Evolutionary conservation across 2,113 vertebrate genomes (phyloP), one percentile per base, ranked within the genome.

Genomic region (Nansenia antarctica): DNA sequence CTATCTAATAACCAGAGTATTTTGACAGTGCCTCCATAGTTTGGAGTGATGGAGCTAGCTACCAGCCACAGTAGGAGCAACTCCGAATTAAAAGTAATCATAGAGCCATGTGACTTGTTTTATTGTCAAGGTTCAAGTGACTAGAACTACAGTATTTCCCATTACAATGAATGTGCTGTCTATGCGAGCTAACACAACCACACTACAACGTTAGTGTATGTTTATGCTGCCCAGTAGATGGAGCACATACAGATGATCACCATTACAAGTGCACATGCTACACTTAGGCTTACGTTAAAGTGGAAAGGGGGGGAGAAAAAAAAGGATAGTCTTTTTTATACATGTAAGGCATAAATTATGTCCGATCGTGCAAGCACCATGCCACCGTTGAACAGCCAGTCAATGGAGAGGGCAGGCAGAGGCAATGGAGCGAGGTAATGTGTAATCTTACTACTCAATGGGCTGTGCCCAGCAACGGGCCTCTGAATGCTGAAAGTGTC

Each of bases 371-470:
- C 92, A 92, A 95, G 95, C 93, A 94, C 85, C 91, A 94, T 94
- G 93, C 93, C 94, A 96, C 94, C 86, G 93, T 94, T 91, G 92
- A 98, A 93, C 95, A 94, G 94, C 94, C 94, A 95, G 95, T 96
- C 97, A 97, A 98, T 98, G 96, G 95, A 94, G 94, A 98, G 95
- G 95, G 98, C 96, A 97, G 96, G 94, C 92, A 94, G 89, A 97
- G 92, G 94, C 97, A 97, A 98, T 98, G 97, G 95, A 97, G 95
- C 95, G 95, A 83, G 94, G 94, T 96, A 96, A 97, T 97, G 96
- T 96, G 96, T 96, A 98, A 98, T 98, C 96, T 98, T 96, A 95
- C 95, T 97, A 98, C 94, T 97, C 98, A 98, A 98, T 99, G 97
- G 98, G 92, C 97, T 98, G 98, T 98, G 95, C 94, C 94, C 94